These are phyloP conservation scores for Pterophyllum scalare DNA, from an alignment of 2,113 vertebrate species.

Conservation along the genomic window DNA sequence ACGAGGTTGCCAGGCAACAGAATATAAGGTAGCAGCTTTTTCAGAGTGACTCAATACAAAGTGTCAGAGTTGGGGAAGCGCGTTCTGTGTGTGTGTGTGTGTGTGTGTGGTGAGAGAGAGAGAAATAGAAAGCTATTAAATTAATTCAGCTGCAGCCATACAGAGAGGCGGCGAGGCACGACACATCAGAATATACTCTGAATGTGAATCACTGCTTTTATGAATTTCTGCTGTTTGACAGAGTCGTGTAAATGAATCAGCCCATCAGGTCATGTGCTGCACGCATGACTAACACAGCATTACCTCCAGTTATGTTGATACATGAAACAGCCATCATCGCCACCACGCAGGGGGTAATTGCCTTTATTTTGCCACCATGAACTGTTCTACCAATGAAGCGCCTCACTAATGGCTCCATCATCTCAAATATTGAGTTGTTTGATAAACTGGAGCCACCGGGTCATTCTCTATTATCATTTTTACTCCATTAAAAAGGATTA, in stretches of 20 bases:
- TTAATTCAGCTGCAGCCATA: slow-evolving; percentile 47
- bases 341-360: background rate
- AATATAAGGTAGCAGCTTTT: slow-evolving; percentile 59
- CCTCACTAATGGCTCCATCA: background rate
- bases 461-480: background rate
- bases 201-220: slow-evolving; percentile 28
- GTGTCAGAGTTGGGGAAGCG: slow-evolving; percentile 48
- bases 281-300: slow-evolving; percentile 27
- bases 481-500: background rate
- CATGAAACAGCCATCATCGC: slow-evolving; percentile 23
- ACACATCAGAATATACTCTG: slow-evolving; percentile 13
- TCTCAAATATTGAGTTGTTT: background rate
- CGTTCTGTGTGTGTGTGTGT: slow-evolving; percentile 19
- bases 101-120: background rate
- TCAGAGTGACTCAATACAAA: slow-evolving; percentile 69
- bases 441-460: background rate
- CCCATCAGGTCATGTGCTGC: slow-evolving; percentile 3
- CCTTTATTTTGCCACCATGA: slow-evolving; percentile 23
- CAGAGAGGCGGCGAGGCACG: slow-evolving; percentile 20
- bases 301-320: slow-evolving; percentile 36
- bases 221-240: slow-evolving; percentile 26
- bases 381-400: background rate
- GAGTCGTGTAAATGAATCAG: slow-evolving; percentile 21
- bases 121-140: slow-evolving; percentile 44
- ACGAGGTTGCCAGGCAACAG: slow-evolving; percentile 79